phyloP scores from a whole-genome alignment of 2,113 vertebrate genomes.

The Carassius gibelio region DNA sequence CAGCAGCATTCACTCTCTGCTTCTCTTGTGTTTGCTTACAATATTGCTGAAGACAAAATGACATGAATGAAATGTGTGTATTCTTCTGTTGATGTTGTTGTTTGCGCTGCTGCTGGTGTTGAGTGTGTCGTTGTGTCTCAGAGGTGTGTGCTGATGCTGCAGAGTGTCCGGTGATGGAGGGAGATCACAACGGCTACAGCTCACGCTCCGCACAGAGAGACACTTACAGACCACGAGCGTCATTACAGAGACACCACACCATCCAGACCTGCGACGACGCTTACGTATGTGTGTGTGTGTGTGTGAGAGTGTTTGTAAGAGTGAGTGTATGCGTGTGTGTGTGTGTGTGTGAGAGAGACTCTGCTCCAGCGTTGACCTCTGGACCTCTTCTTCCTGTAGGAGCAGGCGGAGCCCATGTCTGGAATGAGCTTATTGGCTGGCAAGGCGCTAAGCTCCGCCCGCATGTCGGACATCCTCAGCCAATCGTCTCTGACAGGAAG shows the following conservation, averaged over 20 bases:
- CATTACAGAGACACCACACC: constrained; percentile 95
- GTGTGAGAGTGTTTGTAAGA: no score
- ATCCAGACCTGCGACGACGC: constrained; percentile 97
- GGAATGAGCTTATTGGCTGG: constrained; percentile 97
- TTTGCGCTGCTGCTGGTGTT: no score
- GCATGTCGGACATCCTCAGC: constrained; percentile 96
- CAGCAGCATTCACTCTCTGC: no score
- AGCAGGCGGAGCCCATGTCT: constrained; percentile 90
- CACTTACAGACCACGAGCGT: constrained; percentile 80
- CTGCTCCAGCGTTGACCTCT: neutral
- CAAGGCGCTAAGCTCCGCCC: constrained; percentile 93
- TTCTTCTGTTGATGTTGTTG: no score
- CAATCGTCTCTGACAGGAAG: constrained; percentile 93
- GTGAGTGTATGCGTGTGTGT: no score
- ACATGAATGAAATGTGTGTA: no score
- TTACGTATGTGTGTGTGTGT: constrained; percentile 69
- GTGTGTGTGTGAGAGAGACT: neutral
- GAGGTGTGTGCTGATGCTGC: constrained; percentile 75
- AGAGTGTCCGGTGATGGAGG: constrained; percentile 87
- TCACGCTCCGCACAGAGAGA: constrained; percentile 75
- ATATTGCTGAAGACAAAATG: no score
- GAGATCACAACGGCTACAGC: constrained; percentile 86
- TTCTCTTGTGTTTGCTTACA: no score
- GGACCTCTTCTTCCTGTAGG: constrained; percentile 72
- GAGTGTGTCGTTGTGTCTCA: neutral